Evolutionary conservation across 2,797 vertebrate species (phyloP).

Genomic region (Acanthiza pusilla): DNA sequence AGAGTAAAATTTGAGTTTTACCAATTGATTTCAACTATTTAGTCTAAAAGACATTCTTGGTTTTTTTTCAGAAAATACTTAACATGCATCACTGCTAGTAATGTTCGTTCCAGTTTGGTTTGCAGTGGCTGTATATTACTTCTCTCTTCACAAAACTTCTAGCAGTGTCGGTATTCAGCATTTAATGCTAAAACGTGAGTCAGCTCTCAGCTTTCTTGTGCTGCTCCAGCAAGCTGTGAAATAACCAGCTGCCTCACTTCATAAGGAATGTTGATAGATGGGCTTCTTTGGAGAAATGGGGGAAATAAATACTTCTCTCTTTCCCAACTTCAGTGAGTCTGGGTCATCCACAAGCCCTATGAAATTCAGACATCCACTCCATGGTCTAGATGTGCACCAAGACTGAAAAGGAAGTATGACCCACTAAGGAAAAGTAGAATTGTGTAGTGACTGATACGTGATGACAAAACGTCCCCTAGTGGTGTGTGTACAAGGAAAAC

Average conservation of each 20-base stretch:
- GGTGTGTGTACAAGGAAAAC: background rate
- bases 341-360: background rate
- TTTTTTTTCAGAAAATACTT: background rate
- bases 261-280: background rate
- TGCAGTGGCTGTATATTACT: background rate
- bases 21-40: background rate
- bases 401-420: background rate
- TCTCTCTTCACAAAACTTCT: background rate
- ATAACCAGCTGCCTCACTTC: slow-evolving; percentile 11
- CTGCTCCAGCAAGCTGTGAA: slow-evolving; percentile 50
- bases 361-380: background rate
- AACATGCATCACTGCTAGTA: background rate
- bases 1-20: background rate
- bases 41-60: background rate
- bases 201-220: background rate
- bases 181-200: background rate
- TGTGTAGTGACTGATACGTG: background rate
- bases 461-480: slow-evolving; percentile 47
- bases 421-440: background rate
- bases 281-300: background rate
- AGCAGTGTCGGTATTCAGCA: background rate
- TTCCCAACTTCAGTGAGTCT: background rate
- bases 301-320: background rate
- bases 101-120: background rate
- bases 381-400: background rate